phyloP scores from a whole-genome alignment of 2,888 invertebrate species.

The Argynnis bischoffii region DNA sequence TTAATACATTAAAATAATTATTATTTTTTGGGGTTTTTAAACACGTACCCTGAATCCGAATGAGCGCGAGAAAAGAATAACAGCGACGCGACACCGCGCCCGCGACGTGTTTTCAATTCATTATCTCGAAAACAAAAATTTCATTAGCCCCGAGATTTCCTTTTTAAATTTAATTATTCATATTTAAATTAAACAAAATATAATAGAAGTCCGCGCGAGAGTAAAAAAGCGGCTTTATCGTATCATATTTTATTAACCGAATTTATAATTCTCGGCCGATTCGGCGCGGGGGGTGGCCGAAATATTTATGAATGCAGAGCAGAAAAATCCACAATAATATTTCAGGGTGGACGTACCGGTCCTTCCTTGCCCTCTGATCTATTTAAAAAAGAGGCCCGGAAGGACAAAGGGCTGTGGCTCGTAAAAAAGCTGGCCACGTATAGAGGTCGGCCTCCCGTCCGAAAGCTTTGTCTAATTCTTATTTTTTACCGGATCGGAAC shows the following conservation, averaged over 20 bases:
- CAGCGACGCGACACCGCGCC: slow-evolving; percentile 64
- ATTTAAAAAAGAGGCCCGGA: slow-evolving; percentile 81
- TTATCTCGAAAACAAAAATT: slow-evolving; percentile 82
- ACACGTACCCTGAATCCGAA: slow-evolving; percentile 74
- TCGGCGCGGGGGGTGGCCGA: slow-evolving; percentile 61
- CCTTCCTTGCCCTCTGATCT: slow-evolving; percentile 80
- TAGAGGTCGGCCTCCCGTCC: slow-evolving; percentile 70
- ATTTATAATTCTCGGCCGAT: slow-evolving; percentile 81
- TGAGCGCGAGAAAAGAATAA: slow-evolving; percentile 77
- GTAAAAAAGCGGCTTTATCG: slow-evolving; percentile 78
- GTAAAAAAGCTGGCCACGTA: slow-evolving; percentile 81
- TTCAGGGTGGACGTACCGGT: slow-evolving; percentile 77
- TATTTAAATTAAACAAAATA: slow-evolving; percentile 83
- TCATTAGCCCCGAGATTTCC: slow-evolving; percentile 80
- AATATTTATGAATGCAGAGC: slow-evolving; percentile 81
- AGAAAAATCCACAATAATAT: slow-evolving; percentile 83
- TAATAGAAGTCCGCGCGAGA: slow-evolving; percentile 72
- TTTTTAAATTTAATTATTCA: slow-evolving; percentile 82
- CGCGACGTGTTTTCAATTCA: slow-evolving; percentile 80
- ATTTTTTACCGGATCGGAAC: slow-evolving; percentile 81
- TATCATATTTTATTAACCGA: slow-evolving; percentile 82
- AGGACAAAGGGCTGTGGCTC: slow-evolving; percentile 78
- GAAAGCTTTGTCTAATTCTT: slow-evolving; percentile 79
- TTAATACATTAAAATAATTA: slow-evolving; percentile 73
- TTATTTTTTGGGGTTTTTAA: slow-evolving; percentile 56